phyloP scores from a whole-genome alignment of 2,888 invertebrate genomes.

The Clanis bilineata region DNA sequence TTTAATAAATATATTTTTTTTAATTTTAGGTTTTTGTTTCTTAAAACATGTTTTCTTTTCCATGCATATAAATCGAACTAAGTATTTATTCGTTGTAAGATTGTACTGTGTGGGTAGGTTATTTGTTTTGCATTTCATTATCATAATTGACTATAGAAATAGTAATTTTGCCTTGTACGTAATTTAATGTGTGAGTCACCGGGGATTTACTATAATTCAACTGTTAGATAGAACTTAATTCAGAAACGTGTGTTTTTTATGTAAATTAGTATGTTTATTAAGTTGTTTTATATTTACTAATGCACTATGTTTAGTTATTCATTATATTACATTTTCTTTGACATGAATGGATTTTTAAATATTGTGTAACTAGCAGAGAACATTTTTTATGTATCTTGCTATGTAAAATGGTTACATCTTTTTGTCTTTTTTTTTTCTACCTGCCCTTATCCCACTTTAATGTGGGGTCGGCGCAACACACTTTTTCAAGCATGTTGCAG shows the following conservation, averaged over 20 bases:
- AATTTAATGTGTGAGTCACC: not conserved
- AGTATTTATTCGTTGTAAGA: not conserved
- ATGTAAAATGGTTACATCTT: too few species aligned
- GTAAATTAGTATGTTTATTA: not conserved
- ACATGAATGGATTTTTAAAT: too few species aligned
- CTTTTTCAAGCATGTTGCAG: too few species aligned
- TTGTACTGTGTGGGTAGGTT: slow-evolving; percentile 15
- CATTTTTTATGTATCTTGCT: too few species aligned
- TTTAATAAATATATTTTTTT: too few species aligned
- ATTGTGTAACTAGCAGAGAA: too few species aligned
- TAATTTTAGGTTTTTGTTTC: too few species aligned
- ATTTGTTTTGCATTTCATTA: slow-evolving; percentile 26
- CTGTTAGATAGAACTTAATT: not conserved
- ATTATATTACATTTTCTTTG: too few species aligned
- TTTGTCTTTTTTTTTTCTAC: too few species aligned
- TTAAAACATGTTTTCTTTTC: too few species aligned
- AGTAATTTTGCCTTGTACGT: slow-evolving; percentile 3
- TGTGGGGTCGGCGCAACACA: too few species aligned
- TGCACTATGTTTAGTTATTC: not conserved
- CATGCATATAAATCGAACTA: not conserved
- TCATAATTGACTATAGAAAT: slow-evolving; percentile 23
- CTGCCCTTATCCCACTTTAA: too few species aligned
- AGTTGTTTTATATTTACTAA: not conserved
- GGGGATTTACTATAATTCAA: slow-evolving; percentile 6
- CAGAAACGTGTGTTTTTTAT: not conserved